A percentile compares a stretch with the other conserved stretches of the same genome.
Evolutionary conservation across 2,113 vertebrate genomes (phyloP).

Genomic region (Sorex fumeus): DNA sequence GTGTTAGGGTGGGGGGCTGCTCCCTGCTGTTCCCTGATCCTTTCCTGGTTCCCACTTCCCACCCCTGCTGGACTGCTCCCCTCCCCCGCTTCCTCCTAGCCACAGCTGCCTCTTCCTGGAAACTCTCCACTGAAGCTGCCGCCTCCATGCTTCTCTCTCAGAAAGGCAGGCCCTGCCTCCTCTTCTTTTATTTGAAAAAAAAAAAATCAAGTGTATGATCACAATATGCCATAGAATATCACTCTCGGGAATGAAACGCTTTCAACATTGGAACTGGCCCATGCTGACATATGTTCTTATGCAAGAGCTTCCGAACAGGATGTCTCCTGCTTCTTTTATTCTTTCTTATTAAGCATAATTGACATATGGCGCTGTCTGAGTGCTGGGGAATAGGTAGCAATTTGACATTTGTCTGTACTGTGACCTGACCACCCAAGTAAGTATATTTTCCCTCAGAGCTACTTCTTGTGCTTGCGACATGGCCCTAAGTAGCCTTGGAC

Average conservation of each 20-base stretch:
- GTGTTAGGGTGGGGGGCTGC: no score
- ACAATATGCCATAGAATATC: not conserved
- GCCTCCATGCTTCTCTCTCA: not conserved
- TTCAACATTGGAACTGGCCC: not conserved
- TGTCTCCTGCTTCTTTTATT: not conserved
- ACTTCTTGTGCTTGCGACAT: not conserved
- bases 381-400: not conserved
- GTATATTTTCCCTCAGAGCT: not conserved
- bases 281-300: not conserved
- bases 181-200: not conserved
- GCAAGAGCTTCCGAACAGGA: not conserved
- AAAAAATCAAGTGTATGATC: not conserved
- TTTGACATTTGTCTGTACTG: not conserved
- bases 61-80: not conserved
- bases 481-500: not conserved
- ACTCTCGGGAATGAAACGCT: not conserved
- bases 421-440: not conserved
- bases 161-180: not conserved
- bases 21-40: no score
- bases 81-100: no score
- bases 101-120: not conserved
- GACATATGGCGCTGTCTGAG: not conserved
- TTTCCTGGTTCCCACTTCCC: not conserved
- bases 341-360: not conserved
- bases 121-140: constrained; percentile 22